Evolutionary conservation across 2,888 invertebrate species (phyloP), one percentile per base, ranked within the genome.

Genomic region (Hydraecia micacea): DNA sequence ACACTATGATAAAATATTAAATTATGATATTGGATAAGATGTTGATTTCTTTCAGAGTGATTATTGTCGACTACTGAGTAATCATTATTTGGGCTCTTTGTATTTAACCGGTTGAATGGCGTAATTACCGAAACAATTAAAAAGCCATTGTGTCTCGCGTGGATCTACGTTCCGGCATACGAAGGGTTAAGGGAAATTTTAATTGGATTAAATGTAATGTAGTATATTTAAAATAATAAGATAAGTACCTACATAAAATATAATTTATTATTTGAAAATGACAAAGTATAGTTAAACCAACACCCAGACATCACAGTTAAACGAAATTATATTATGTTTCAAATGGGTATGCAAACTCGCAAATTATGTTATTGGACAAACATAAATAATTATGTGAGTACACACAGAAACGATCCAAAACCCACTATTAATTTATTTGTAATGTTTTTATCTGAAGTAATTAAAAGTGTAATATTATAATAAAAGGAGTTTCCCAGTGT

Each of bases 231-330:
- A 75, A 46, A 49, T 25, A 28, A 55, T 49, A n/a, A 68, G 49
- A 60, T 58, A n/a, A n/a, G n/a, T n/a, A n/a, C n/a, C n/a, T n/a
- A 11, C 55, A n/a, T 55, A 25, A n/a, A 60, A 58, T 1, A 49
- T 69, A 52, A 79, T 84, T 82, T 80, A 88, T 79, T 89, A 94
- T 94, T 95, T 95, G 95, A 95, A 95, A 95, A 95, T 94, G 92
- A 94, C 88, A 89, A 84, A 85, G 66, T 84, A 77, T 82, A 85
- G 92, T 94, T 95, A 94, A 92, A 94, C 96, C 96, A 91, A 93
- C 95, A 95, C 95, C 95, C 92, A 92, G 93, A 95, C 95, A 95
- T 95, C 94, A 94, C 92, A 94, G 93, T 94, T 94, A 93, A 92
- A 79, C 73, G 89, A 85, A 81, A 89, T 91, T 90, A 89, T 87